phyloP scores from a whole-genome alignment of 2,113 vertebrate genomes.

The Gambusia affinis region DNA sequence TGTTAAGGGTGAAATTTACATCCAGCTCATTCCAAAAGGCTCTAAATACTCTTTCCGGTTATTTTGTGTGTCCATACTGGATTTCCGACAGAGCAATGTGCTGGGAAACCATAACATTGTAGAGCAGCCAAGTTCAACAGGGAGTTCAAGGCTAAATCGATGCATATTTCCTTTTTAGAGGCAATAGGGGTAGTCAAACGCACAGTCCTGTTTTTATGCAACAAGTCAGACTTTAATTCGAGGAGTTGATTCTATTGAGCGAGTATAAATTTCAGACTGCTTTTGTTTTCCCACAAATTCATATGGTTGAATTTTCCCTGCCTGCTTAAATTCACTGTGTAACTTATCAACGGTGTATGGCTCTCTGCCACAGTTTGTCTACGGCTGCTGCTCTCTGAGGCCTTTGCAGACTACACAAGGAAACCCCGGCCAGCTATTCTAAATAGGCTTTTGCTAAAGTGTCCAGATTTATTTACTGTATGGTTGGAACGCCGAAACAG shows the following conservation, averaged over 20 bases:
- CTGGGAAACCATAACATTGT: slow-evolving; percentile 72
- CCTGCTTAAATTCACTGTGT: slow-evolving; percentile 58
- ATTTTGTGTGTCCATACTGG: slow-evolving; percentile 74
- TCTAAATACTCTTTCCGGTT: slow-evolving; percentile 79
- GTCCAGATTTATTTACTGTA: slow-evolving; percentile 70
- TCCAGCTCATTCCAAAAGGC: slow-evolving; percentile 76
- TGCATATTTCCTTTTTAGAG: slow-evolving; percentile 78
- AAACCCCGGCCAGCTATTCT: slow-evolving; percentile 67
- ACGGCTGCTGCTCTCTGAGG: slow-evolving; percentile 64
- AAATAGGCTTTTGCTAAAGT: slow-evolving; percentile 70
- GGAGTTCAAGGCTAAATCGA: slow-evolving; percentile 77
- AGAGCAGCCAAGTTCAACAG: slow-evolving; percentile 76
- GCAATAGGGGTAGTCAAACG: slow-evolving; percentile 65
- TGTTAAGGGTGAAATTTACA: slow-evolving; percentile 74
- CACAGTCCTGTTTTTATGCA: slow-evolving; percentile 50
- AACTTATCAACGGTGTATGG: slow-evolving; percentile 63
- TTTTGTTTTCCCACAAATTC: slow-evolving; percentile 57
- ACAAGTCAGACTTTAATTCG: slow-evolving; percentile 55
- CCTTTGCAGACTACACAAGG: slow-evolving; percentile 56
- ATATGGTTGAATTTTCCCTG: slow-evolving; percentile 44
- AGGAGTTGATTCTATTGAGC: slow-evolving; percentile 47
- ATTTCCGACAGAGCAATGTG: slow-evolving; percentile 65
- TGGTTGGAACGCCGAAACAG: slow-evolving; percentile 55
- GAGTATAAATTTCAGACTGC: slow-evolving; percentile 60
- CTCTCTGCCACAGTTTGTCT: slow-evolving; percentile 71